phyloP scores from a whole-genome alignment of 2,888 invertebrate species.

The Netelia virgata region DNA sequence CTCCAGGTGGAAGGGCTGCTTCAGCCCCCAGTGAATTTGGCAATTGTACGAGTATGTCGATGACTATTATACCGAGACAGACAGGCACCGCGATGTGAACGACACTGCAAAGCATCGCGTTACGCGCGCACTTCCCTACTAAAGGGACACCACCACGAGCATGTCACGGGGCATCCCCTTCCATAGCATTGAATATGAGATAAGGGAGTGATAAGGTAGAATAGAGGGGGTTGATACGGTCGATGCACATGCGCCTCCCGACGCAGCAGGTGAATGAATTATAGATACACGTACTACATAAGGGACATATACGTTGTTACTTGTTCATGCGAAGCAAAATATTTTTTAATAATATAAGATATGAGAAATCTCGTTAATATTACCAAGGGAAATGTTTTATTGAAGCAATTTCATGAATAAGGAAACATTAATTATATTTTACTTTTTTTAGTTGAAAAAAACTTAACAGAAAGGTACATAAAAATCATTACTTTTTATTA shows the following conservation, averaged over 20 bases:
- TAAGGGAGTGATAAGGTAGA: slow-evolving; percentile 53
- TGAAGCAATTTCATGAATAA: not conserved
- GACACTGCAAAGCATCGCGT: slow-evolving; percentile 82
- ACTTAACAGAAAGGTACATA: too few species aligned
- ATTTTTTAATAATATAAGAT: not conserved
- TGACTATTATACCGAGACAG: slow-evolving; percentile 70
- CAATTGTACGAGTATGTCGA: slow-evolving; percentile 65
- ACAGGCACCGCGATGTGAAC: slow-evolving; percentile 75
- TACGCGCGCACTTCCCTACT: slow-evolving; percentile 81
- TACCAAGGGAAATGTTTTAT: not conserved
- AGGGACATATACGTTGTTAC: not conserved
- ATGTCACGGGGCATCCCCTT: slow-evolving; percentile 67
- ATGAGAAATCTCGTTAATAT: not conserved
- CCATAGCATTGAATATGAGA: slow-evolving; percentile 49
- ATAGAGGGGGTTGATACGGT: slow-evolving; percentile 58
- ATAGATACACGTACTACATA: slow-evolving; percentile 56
- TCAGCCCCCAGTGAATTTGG: slow-evolving; percentile 70
- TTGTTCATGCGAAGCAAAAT: slow-evolving; percentile 3
- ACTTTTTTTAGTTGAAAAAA: too few species aligned
- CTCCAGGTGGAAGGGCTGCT: slow-evolving; percentile 81
- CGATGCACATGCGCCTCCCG: slow-evolving; percentile 65
- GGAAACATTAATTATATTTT: too few species aligned
- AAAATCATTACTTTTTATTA: not conserved
- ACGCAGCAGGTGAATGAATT: slow-evolving; percentile 54
- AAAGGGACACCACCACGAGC: slow-evolving; percentile 72